Base-by-base conservation (phyloP, 2,113 vertebrate genomes). In the Periophthalmodon schlosseri region DNA sequence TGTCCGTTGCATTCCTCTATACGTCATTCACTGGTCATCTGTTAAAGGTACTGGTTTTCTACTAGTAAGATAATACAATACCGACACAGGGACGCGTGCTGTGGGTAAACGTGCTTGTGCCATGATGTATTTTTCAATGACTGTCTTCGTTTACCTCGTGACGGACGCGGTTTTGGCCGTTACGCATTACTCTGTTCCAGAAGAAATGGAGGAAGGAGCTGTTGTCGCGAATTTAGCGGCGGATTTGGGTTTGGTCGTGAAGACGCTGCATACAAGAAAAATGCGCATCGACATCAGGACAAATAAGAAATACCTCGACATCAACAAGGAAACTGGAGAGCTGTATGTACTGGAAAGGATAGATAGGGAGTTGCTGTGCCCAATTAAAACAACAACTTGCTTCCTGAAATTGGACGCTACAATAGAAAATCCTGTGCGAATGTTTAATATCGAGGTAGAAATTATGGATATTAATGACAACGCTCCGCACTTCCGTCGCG, bases 191-290 rank as follows among this genome's bases (percentile, higher is more conserved):
- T 93, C 92, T 1, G 91, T 96, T 68, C 75, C 84, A 0, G 95
- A 96, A 54, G 95, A 96, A 77, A 92, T 94, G 83, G 92, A 95
- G 66, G 93, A 94, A 83, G 94, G 94, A 0, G 93, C 95, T 0
- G 92, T 95, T 0, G 94, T 95, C 34, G 93, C 95, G 0, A 95
- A 94, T 90, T 76, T 97, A 61, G 91, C 92, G 0, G 79, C 93
- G 58, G 95, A 96, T 86, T 83, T 96, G 75, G 93, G 94, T 2
- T 81, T 97, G 68, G 88, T 92, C 46, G 81, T 89, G 13, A 89
- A 80, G 61, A 90, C 82, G 0, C 72, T 95, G 1, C 83, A 65
- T 2, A 81, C 63, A 75, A 91, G 94, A 24, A 82, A 91, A 6
- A 91, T 93, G 64, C 91, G 92, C 2, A 20, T 94, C 0, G 92